phyloP scores from a whole-genome alignment of 1,140 invertebrate species.

The Lordiphosa stackelbergi region DNA sequence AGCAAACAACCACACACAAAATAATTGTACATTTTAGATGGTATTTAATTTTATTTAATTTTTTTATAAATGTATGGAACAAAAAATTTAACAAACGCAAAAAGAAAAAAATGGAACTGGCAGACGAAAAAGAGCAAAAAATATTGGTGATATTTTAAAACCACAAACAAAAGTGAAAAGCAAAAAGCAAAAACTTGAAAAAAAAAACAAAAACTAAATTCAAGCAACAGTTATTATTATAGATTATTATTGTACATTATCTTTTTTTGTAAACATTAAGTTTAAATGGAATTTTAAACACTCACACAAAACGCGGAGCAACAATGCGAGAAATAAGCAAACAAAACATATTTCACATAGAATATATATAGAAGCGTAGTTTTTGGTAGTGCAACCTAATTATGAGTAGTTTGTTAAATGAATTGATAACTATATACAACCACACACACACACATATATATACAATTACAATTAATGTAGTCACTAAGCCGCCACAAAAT shows the following conservation, averaged over 20 bases:
- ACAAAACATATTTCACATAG: conserved; percentile 40
- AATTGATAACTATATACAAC: conserved; percentile 55
- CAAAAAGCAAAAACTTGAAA: conserved; percentile 27
- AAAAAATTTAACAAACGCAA: conserved; percentile 35
- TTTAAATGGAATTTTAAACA: conserved; percentile 64
- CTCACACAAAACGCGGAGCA: conserved; percentile 33
- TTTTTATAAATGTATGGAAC: conserved; percentile 51
- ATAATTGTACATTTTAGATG: conserved; percentile 71
- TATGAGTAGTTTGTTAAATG: conserved; percentile 72
- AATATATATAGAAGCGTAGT: conserved; percentile 52
- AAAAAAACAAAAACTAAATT: conserved; percentile 23
- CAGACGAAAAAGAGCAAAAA: conserved; percentile 55
- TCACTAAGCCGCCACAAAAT: conserved; percentile 46
- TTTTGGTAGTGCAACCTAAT: conserved; percentile 72
- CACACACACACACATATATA: conserved; percentile 24
- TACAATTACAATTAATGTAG: conserved; percentile 43
- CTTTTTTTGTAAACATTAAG: conserved; percentile 63
- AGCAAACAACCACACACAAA: conserved; percentile 36
- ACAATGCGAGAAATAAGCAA: conserved; percentile 50
- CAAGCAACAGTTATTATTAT: conserved; percentile 54
- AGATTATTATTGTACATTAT: conserved; percentile 62
- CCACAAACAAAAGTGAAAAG: conserved; percentile 23
- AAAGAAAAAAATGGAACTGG: conserved; percentile 50
- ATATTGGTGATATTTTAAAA: conserved; percentile 73
- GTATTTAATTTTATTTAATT: conserved; percentile 68